These are phyloP conservation scores for Poeciliopsis occidentalis DNA, from an alignment of 2,113 vertebrate genomes.

Conservation along the genomic window DNA sequence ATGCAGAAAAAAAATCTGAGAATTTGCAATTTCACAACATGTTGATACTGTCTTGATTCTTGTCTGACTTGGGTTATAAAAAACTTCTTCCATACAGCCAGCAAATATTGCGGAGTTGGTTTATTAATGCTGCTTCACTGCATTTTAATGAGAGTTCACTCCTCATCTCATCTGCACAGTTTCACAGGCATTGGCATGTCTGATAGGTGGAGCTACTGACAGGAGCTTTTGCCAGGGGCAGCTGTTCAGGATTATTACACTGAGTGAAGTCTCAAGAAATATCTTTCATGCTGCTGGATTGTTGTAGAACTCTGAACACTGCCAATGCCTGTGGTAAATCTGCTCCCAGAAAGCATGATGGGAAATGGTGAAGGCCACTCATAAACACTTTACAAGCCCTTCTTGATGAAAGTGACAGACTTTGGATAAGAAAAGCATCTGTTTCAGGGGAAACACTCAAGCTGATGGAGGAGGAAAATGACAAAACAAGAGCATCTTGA, in stretches of 20 bases:
- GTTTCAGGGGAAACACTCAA: not conserved
- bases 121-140: not conserved
- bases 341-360: not conserved
- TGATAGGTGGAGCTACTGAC: slow-evolving; percentile 10
- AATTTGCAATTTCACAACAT: not conserved
- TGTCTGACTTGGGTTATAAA: not conserved
- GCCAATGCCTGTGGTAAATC: not conserved
- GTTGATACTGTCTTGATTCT: not conserved
- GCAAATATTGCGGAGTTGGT: not conserved
- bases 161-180: not conserved
- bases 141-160: slow-evolving; percentile 15
- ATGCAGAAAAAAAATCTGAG: not conserved
- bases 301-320: slow-evolving; percentile 2
- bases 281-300: slow-evolving; percentile 11
- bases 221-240: not conserved
- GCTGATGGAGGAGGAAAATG: not conserved
- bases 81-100: not conserved
- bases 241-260: not conserved
- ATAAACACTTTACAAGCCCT: slow-evolving; percentile 3
- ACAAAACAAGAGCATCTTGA: slow-evolving; percentile 1
- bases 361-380: slow-evolving; percentile 14
- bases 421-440: slow-evolving; percentile 5
- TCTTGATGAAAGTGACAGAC: slow-evolving; percentile 16
- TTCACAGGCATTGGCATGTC: slow-evolving; percentile 8
- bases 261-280: slow-evolving; percentile 13